These are phyloP conservation scores for Hemithea aestivaria DNA, from an alignment of 2,888 invertebrate genomes.

Conservation along the genomic window DNA sequence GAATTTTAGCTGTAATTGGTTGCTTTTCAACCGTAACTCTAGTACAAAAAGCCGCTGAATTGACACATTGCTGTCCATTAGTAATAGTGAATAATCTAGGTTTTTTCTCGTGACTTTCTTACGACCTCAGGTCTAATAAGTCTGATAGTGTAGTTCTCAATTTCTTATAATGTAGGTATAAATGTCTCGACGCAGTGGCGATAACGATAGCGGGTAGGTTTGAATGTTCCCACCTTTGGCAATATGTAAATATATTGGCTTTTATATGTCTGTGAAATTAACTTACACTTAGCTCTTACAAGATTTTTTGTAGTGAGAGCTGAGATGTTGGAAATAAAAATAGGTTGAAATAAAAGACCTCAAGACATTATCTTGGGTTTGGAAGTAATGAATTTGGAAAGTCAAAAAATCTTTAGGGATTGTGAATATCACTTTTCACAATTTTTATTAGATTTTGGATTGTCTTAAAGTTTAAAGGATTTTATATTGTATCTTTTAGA, in stretches of 20 bases:
- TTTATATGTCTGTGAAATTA: not conserved
- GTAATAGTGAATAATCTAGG: conserved; percentile 23
- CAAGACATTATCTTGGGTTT: too few species aligned
- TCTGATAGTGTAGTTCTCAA: conserved; percentile 28
- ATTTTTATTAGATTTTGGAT: conserved; percentile 12
- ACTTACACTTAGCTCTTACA: conserved; percentile 14
- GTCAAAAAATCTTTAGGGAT: conserved; percentile 1
- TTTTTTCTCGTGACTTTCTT: conserved; percentile 27
- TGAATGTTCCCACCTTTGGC: conserved; percentile 62
- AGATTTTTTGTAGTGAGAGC: too few species aligned
- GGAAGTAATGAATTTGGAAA: too few species aligned
- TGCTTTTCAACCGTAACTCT: conserved; percentile 27
- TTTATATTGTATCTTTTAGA: conserved; percentile 1
- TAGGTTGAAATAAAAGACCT: too few species aligned
- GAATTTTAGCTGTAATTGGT: conserved; percentile 18
- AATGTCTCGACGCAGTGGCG: conserved; percentile 56
- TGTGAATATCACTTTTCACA: not conserved
- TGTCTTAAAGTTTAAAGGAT: too few species aligned
- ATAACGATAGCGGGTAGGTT: conserved; percentile 59
- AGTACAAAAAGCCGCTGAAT: conserved; percentile 48
- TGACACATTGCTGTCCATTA: conserved; percentile 41
- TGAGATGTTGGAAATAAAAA: too few species aligned
- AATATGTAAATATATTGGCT: conserved; percentile 47
- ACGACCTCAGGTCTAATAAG: conserved; percentile 26
- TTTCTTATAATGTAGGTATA: conserved; percentile 21